Base-by-base conservation (phyloP, 2,888 invertebrate genomes). In the Halictus ligatus region DNA sequence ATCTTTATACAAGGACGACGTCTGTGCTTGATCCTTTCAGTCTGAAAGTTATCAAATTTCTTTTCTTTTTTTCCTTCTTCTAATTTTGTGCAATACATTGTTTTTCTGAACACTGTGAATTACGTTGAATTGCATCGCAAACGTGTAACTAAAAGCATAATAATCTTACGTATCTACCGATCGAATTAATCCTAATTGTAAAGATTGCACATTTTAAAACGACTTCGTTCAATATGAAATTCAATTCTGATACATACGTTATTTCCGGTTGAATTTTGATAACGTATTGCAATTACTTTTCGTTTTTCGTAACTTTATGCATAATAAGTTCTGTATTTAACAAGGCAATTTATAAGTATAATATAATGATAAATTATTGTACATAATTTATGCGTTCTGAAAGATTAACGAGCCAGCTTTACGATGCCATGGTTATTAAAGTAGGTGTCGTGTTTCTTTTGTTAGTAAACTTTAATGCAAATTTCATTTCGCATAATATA, bases 291-390 rank as follows among this genome's bases (percentile, higher is more conserved):
- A 85, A 84, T 89, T 79, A 86, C 87, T 87, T 87, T 90, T 86
- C 80, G 85, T 73, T 84, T 84, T 76, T 81, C 73, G 83, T 78
- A 77, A 89, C 79, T 75, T 83, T 83, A 84, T 82, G 79, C 84
- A 78, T 91, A 84, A 86, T 87, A 86, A 89, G 84, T 87, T 87
- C 72, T 75, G 78, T 81, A 87, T 80, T 81, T 76, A 85, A 89
- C 64, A 80, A 85, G 78, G 64, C 83, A 83, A 83, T 81, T 80
- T 81, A 88, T 87, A 79, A 82, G 83, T 85, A 71, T 29, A 29
- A 86, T 84, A 64, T 84, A 87, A 88, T 76, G 54, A 79, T 89
- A 88, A 92, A 92, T 91, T 90, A 91, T 92, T 92, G 91, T 92
- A 92, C 80, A 92, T 92, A 92, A 81, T 84, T 90, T 86, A 75